Evolutionary conservation across 2,888 invertebrate genomes (phyloP).

Genomic region (Ommatoiulus sabulosus): DNA sequence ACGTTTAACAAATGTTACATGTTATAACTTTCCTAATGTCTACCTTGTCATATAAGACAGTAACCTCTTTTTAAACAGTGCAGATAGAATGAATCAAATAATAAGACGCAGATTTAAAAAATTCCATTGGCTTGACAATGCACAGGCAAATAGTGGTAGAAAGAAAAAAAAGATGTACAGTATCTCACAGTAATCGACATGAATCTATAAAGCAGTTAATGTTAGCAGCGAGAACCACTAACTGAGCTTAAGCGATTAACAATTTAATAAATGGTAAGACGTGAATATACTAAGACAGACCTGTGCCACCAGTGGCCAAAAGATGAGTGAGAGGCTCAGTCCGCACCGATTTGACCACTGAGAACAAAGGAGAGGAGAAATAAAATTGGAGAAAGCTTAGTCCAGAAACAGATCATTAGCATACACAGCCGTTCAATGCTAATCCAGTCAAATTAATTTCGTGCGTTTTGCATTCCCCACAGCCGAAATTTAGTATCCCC

Average conservation of each 20-base stretch:
- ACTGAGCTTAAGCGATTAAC: constrained; percentile 15
- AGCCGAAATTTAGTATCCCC: background rate
- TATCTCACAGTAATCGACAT: background rate
- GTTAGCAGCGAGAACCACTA: constrained; percentile 27
- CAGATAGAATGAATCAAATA: background rate
- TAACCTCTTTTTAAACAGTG: background rate
- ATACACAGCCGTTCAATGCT: background rate
- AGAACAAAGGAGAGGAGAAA: constrained; percentile 50
- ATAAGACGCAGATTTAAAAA: background rate
- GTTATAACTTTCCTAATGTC: background rate
- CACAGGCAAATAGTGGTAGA: constrained; percentile 21
- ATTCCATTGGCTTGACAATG: background rate
- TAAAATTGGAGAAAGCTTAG: constrained; percentile 8
- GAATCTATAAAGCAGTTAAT: background rate
- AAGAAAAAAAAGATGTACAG: background rate
- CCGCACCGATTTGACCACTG: constrained; percentile 54
- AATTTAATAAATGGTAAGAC: constrained; percentile 24
- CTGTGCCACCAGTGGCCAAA: constrained; percentile 54
- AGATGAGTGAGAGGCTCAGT: constrained; percentile 55
- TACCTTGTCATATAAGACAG: background rate
- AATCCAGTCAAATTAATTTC: background rate
- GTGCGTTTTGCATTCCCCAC: background rate
- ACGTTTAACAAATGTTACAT: too few species aligned
- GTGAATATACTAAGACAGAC: constrained; percentile 54
- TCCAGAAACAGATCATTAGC: background rate